phyloP scores from a whole-genome alignment of 2,113 vertebrate genomes.

The Tyrannus savana region DNA sequence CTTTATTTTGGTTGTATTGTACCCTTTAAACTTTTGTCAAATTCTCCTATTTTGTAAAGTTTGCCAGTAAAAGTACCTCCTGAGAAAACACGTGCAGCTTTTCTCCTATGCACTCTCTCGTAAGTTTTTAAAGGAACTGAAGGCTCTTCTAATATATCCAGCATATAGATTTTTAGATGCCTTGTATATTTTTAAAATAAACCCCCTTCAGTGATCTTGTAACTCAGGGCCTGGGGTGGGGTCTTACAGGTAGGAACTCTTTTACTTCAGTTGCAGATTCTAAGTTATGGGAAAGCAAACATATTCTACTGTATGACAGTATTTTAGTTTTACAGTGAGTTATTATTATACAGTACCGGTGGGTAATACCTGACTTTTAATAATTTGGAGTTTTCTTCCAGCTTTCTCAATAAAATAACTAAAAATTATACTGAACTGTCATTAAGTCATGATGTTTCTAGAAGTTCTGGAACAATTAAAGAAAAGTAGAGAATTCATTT shows the following conservation, averaged over 20 bases:
- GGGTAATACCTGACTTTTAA: background rate
- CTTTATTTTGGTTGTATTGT: background rate
- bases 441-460: background rate
- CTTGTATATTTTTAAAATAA: background rate
- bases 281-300: background rate
- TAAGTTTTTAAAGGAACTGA: background rate
- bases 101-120: background rate
- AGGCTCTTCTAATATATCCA: background rate
- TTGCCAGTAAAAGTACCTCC: background rate
- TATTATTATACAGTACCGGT: background rate
- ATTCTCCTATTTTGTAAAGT: background rate
- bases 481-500: background rate
- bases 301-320: background rate
- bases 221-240: background rate
- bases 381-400: background rate
- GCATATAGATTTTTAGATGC: too few relatives aligned
- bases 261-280: background rate
- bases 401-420: background rate
- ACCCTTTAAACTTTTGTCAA: background rate
- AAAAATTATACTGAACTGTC: background rate
- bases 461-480: background rate
- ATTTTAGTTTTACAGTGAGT: background rate
- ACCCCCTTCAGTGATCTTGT: background rate
- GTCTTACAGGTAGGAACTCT: background rate
- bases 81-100: background rate